phyloP scores from a whole-genome alignment of 2,888 invertebrate genomes.

The Xestia sexstrigata region DNA sequence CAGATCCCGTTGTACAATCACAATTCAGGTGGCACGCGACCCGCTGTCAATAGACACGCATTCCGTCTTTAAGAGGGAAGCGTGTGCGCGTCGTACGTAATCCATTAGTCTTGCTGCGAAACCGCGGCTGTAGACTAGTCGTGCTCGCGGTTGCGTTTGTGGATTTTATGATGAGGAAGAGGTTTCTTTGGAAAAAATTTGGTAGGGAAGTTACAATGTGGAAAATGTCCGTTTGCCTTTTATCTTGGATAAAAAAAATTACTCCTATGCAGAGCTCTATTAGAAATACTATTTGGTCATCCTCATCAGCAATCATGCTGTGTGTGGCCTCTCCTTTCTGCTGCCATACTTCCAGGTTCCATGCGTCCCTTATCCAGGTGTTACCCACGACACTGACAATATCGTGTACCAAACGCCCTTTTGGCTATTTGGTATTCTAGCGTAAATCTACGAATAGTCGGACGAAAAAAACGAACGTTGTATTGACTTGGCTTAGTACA shows the following conservation, averaged over 20 bases:
- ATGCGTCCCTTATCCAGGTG: neutral
- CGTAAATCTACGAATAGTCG: neutral
- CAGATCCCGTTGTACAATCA: slow-evolving; percentile 83
- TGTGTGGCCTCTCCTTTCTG: neutral
- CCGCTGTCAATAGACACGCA: slow-evolving; percentile 80
- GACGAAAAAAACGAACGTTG: neutral
- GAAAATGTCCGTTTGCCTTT: neutral
- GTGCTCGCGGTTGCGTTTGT: slow-evolving; percentile 17
- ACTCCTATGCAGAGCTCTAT: no score
- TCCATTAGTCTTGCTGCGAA: slow-evolving; percentile 68
- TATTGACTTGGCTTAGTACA: slow-evolving; percentile 18
- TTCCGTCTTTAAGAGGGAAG: slow-evolving; percentile 78
- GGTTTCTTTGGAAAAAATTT: neutral
- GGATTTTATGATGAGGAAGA: slow-evolving; percentile 4
- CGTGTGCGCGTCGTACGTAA: slow-evolving; percentile 66
- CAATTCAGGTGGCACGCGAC: slow-evolving; percentile 81
- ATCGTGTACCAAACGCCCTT: neutral
- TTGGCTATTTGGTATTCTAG: neutral
- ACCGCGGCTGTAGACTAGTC: slow-evolving; percentile 28
- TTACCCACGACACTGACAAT: neutral
- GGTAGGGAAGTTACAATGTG: neutral
- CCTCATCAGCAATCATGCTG: neutral
- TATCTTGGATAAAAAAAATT: neutral
- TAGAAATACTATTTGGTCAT: neutral
- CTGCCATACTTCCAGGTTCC: neutral